phyloP scores from a whole-genome alignment of 2,888 invertebrate genomes.

The Machimus rusticus region DNA sequence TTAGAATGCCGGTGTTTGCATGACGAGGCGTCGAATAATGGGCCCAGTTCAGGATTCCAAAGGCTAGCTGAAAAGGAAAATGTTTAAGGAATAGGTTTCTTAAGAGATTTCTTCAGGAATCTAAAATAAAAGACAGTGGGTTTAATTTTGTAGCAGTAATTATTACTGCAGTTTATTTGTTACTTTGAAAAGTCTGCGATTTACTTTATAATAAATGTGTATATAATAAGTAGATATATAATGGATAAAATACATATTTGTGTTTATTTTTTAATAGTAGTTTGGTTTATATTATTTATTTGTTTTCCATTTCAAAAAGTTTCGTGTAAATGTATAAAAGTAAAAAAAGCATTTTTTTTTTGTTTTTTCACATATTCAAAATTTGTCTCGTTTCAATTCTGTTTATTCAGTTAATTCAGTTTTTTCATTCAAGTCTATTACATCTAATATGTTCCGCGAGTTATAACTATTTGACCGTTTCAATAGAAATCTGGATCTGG shows the following conservation, averaged over 20 bases:
- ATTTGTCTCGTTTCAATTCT: slow-evolving; percentile 2
- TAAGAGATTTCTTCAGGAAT: background rate
- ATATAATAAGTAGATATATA: slow-evolving; percentile 42
- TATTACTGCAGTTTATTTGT: slow-evolving; percentile 35
- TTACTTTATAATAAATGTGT: slow-evolving; percentile 44
- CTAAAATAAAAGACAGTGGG: background rate
- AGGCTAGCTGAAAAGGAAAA: background rate
- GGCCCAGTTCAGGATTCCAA: background rate
- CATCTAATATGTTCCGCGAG: slow-evolving; percentile 1
- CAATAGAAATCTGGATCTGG: slow-evolving; percentile 28
- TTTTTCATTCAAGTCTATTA: background rate
- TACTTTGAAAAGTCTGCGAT: slow-evolving; percentile 46
- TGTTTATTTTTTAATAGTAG: slow-evolving; percentile 38
- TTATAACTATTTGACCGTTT: background rate
- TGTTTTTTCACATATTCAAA: background rate
- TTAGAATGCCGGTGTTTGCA: too few species aligned
- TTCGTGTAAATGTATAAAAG: slow-evolving; percentile 34
- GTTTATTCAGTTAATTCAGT: background rate
- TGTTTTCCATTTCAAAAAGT: slow-evolving; percentile 26
- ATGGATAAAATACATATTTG: slow-evolving; percentile 44
- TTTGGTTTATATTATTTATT: slow-evolving; percentile 22
- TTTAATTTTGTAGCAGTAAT: slow-evolving; percentile 24
- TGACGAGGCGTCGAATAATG: too few species aligned
- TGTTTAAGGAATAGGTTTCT: background rate
- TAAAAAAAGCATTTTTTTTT: slow-evolving; percentile 36